phyloP scores from a whole-genome alignment of 2,113 vertebrate genomes.

The Cichladusa arquata region DNA sequence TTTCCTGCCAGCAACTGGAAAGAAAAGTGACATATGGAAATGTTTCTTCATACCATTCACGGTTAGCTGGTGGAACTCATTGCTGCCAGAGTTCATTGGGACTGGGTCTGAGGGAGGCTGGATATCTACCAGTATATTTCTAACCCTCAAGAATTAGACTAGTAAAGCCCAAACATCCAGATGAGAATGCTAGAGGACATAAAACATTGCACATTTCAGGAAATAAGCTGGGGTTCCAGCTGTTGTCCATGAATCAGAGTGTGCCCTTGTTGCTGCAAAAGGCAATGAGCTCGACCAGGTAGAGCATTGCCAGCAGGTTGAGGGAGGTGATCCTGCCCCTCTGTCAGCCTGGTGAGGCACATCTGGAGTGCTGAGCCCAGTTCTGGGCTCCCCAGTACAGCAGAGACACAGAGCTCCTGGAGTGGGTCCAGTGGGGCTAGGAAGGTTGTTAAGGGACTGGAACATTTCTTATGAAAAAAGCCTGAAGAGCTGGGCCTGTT shows the following conservation, averaged over 20 bases:
- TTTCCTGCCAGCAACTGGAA: not conserved
- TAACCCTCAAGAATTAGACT: not conserved
- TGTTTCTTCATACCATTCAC: not conserved
- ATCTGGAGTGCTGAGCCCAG: not conserved
- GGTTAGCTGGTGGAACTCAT: not conserved
- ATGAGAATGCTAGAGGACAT: not conserved
- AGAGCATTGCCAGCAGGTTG: not conserved
- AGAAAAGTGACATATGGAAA: not conserved
- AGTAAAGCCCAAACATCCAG: not conserved
- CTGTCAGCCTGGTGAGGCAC: not conserved
- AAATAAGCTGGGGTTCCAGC: not conserved
- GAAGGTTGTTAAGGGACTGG: not conserved
- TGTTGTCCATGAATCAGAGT: not conserved
- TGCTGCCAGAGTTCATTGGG: not conserved
- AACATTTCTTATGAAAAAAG: not conserved
- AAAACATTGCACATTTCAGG: not conserved
- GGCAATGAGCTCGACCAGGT: rapidly evolving
- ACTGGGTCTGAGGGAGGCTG: not conserved
- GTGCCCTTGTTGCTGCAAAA: not conserved
- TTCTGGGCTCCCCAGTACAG: not conserved
- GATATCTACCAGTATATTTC: not conserved
- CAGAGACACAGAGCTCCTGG: not conserved
- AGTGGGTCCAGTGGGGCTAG: not conserved
- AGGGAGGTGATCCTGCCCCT: not conserved
- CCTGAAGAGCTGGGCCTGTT: not conserved